Evolutionary conservation across 1,140 invertebrate genomes (phyloP).

Genomic region (Sarcophaga bullata): DNA sequence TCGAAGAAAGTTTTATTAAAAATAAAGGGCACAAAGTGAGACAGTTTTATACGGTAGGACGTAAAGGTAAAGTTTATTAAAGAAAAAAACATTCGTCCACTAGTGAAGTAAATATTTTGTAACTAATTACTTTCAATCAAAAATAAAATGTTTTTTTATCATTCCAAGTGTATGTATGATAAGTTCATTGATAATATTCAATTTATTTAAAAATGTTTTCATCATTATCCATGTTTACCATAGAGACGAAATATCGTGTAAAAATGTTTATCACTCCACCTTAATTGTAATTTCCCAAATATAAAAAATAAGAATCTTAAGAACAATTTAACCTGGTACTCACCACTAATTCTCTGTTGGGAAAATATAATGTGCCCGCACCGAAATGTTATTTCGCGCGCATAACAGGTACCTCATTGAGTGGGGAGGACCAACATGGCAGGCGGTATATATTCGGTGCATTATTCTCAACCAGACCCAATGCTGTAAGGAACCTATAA

Average conservation of each 20-base stretch:
- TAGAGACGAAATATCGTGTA: background rate
- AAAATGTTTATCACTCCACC: background rate
- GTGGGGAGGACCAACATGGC: conserved; percentile 88
- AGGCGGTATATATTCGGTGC: conserved; percentile 84
- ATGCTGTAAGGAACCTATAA: conserved; percentile 68
- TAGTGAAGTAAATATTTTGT: too few species aligned
- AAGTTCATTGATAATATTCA: too few species aligned
- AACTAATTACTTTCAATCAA: too few species aligned
- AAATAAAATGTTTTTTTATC: too few species aligned
- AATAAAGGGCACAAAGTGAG: too few species aligned
- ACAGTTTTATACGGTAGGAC: too few species aligned
- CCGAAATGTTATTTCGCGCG: conserved; percentile 84
- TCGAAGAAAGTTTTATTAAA: too few species aligned
- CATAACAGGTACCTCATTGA: conserved; percentile 91
- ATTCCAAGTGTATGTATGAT: too few species aligned
- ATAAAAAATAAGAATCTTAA: background rate
- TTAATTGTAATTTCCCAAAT: background rate
- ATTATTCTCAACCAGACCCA: conserved; percentile 73
- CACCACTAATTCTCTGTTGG: conserved; percentile 71
- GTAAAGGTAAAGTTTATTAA: too few species aligned
- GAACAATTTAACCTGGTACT: conserved; percentile 49
- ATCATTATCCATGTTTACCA: too few species aligned
- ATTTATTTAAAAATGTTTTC: too few species aligned
- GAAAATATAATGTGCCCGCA: conserved; percentile 85
- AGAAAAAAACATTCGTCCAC: too few species aligned